Percentiles rank a stretch among this genome's conserved stretches.
Evolutionary conservation across 2,888 invertebrate genomes (phyloP).

Genomic region (Phlogophora meticulosa): DNA sequence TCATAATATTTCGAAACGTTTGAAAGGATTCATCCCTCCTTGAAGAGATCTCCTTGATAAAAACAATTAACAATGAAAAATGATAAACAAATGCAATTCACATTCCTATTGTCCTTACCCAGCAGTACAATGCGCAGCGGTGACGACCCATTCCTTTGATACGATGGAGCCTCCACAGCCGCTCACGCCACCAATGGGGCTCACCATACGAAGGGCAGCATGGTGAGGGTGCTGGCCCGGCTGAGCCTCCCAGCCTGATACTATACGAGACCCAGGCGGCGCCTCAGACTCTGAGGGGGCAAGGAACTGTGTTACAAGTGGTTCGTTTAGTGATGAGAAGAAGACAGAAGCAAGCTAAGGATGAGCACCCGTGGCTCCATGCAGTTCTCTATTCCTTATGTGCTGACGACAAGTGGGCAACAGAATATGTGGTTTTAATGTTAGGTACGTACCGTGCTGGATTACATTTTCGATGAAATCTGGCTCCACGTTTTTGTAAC

Average conservation of each 20-base stretch:
- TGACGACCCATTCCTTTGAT: constrained; percentile 79
- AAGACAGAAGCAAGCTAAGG: background rate
- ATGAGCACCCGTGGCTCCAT: background rate
- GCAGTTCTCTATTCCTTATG: background rate
- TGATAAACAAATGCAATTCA: background rate
- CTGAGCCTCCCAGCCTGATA: constrained; percentile 83
- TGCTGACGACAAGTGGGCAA: background rate
- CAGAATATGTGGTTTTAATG: background rate
- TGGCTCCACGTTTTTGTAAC: constrained; percentile 47
- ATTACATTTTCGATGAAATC: constrained; percentile 65
- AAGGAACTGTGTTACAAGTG: background rate
- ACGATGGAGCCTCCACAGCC: constrained; percentile 83
- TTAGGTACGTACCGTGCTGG: constrained; percentile 54
- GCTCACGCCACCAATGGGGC: constrained; percentile 69
- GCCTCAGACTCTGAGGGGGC: constrained; percentile 23
- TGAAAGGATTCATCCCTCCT: background rate
- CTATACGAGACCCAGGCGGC: constrained; percentile 72
- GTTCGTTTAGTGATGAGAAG: background rate
- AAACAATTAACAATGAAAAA: no score
- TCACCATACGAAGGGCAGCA: constrained; percentile 77
- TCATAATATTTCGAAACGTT: no score
- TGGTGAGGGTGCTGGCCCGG: constrained; percentile 84
- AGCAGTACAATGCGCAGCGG: constrained; percentile 86
- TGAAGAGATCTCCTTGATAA: background rate
- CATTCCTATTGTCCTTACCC: constrained; percentile 71